These are phyloP conservation scores for Corbicula japonica DNA, from an alignment of 2,888 invertebrate species.

Conservation along the genomic window DNA sequence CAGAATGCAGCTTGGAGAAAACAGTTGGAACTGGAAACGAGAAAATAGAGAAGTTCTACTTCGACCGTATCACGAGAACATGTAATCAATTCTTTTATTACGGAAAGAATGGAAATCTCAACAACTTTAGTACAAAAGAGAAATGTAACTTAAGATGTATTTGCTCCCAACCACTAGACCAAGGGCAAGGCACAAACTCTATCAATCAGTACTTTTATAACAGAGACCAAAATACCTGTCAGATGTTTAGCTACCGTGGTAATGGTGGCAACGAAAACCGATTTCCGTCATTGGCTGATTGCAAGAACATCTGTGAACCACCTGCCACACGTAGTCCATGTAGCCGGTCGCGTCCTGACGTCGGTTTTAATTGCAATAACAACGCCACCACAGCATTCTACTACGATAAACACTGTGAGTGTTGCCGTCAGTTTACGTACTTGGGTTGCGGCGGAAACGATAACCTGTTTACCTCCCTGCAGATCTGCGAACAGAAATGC, in stretches of 20 bases:
- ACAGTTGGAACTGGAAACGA: no score
- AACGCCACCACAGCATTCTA: neutral
- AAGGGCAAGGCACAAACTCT: neutral
- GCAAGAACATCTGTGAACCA: neutral
- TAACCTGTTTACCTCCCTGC: neutral
- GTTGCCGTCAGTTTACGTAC: neutral
- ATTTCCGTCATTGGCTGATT: neutral
- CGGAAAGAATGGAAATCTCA: no score
- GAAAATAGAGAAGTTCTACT: no score
- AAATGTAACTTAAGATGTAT: neutral
- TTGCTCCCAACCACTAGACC: neutral
- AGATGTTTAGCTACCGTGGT: neutral
- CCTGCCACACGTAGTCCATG: neutral
- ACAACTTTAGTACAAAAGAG: neutral
- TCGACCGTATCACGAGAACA: no score
- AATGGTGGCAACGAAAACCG: neutral
- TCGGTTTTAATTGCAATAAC: neutral
- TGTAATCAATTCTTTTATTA: no score
- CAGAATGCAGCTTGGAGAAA: no score
- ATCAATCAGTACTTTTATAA: neutral
- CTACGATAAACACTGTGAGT: no score
- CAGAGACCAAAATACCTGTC: neutral
- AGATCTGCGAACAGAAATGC: neutral
- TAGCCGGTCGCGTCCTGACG: neutral
- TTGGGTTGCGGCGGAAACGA: neutral